phyloP scores from a whole-genome alignment of 1,140 invertebrate species.

The Dendroctonus valens region DNA sequence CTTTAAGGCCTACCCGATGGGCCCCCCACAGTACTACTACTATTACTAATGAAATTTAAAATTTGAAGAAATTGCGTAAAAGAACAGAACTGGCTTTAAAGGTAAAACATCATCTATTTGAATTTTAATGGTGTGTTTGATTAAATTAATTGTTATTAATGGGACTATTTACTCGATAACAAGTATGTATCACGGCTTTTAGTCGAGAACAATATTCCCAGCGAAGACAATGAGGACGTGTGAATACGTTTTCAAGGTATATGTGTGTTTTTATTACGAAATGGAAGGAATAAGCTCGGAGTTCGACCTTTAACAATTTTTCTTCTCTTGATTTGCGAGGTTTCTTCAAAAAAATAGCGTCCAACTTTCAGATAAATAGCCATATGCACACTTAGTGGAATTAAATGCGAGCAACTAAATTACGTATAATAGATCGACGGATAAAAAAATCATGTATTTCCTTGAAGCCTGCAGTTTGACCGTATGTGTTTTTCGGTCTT shows the following conservation, averaged over 20 bases:
- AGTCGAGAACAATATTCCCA: conserved; percentile 11
- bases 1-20: too few relatives aligned
- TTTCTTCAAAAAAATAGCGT: too few relatives aligned
- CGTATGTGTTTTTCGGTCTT: neutral
- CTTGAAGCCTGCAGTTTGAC: conserved; percentile 9
- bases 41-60: too few relatives aligned
- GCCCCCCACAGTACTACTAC: too few relatives aligned
- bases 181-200: conserved; percentile 9
- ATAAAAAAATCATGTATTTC: conserved; percentile 5
- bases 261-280: conserved; percentile 5
- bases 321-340: neutral
- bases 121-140: too few relatives aligned
- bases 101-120: too few relatives aligned
- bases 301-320: conserved; percentile 20
- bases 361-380: too few relatives aligned
- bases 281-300: conserved; percentile 1
- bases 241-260: conserved; percentile 19
- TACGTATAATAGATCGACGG: conserved; percentile 7
- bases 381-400: too few relatives aligned
- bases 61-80: too few relatives aligned
- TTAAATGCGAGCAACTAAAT: too few relatives aligned
- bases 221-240: conserved; percentile 19
- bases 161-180: conserved; percentile 4
- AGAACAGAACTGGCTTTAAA: too few relatives aligned
- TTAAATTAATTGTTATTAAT: neutral